Evolutionary conservation across 2,113 vertebrate genomes (phyloP).

Genomic region (Toxotes chatareus): DNA sequence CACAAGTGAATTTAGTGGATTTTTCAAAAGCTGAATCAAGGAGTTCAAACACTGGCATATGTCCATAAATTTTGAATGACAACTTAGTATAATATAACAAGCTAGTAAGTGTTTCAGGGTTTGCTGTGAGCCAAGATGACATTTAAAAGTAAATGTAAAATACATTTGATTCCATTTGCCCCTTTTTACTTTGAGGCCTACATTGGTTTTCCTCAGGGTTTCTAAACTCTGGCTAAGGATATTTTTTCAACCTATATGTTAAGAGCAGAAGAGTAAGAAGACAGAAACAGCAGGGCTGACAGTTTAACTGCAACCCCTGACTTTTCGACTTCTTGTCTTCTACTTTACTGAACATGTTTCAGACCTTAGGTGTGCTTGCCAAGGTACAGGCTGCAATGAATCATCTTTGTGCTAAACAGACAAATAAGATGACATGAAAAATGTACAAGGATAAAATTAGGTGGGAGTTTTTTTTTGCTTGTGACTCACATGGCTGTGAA

Average conservation of each 20-base stretch:
- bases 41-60: too few relatives aligned
- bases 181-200: not conserved
- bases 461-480: conserved; percentile 6
- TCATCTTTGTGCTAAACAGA: conserved; percentile 20
- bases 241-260: not conserved
- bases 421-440: conserved; percentile 20
- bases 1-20: not conserved
- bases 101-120: not conserved
- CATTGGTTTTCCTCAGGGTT: too few relatives aligned
- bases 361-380: not conserved
- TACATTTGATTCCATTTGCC: not conserved
- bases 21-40: not conserved
- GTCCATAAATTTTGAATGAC: not conserved
- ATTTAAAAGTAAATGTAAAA: not conserved
- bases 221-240: too few relatives aligned
- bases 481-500: conserved; percentile 24
- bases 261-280: not conserved
- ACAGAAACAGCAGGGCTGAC: not conserved
- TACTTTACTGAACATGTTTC: not conserved
- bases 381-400: conserved; percentile 8
- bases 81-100: not conserved
- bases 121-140: not conserved
- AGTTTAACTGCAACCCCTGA: not conserved
- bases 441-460: not conserved
- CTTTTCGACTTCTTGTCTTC: not conserved